Evolutionary conservation across 2,113 vertebrate species (phyloP), one percentile per base, ranked within the genome.

Genomic region (Serinus canaria): DNA sequence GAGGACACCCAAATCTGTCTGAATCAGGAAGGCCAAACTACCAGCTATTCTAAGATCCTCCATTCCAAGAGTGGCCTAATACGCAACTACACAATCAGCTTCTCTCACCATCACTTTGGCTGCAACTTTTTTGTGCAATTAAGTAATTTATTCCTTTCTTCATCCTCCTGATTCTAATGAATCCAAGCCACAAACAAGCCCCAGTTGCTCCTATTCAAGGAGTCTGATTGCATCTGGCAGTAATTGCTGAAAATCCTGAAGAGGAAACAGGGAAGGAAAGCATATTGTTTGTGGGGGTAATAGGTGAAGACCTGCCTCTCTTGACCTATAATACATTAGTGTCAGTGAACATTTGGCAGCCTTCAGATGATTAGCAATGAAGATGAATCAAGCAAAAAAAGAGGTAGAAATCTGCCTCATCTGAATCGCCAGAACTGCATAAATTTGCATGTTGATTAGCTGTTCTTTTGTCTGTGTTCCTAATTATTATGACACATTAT

Each of bases 71-170:
- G 98, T 98, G 98, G 98, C 98, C 99, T 98, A 98, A 98, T 98
- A 95, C 98, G 96, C 98, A 98, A 98, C 98, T 98, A 98, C 98
- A 98, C 98, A 98, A 98, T 98, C 98, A 98, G 97, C 97, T 97
- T 98, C 98, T 98, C 98, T 98, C 98, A 97, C 98, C 98, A 98
- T 97, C 98, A 98, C 98, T 98, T 98, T 98, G 98, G 98, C 99
- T 98, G 98, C 98, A 98, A 99, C 98, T 99, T 99, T 99, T 99
- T 99, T 99, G 98, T 99, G 98, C 99, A 99, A 99, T 99, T 99
- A 99, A 99, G 99, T 99, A 99, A 99, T 99, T 99, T 99, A 99
- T 99, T 99, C 99, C 99, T 99, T 99, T 99, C 99, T 99, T 99
- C 98, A 97, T 98, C 99, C 98, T 98, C 98, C 99, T 99, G 98